Base-by-base conservation (phyloP, 2,888 invertebrate genomes). In the Pheosia gnoma region DNA sequence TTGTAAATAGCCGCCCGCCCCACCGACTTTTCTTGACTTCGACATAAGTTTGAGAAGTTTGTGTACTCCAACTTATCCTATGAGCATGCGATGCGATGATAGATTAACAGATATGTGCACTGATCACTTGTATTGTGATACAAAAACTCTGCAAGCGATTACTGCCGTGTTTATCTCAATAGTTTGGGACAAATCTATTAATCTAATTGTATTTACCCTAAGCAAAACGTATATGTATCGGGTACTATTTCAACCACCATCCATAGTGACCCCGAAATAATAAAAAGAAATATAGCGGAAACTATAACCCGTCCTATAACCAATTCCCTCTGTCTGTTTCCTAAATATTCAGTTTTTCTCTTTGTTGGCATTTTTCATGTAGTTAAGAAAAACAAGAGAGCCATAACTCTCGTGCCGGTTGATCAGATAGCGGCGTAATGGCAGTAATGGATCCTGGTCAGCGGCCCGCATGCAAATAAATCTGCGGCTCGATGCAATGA, bases 381-480 rank as follows among this genome's bases (percentile, higher is more conserved):
- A 88, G 87, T 89, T 89, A 88, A 89, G 89, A 87, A 93, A 91
- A 92, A 91, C 91, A 91, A 92, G 87, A 86, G 87, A 83, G 84
- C 89, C 82, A 93, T 93, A 92, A 93, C 89, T 93, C 93, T 93
- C 82, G 84, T 87, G 84, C 87, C 89, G 93, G 88, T 88, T 90
- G 89, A 93, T 93, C 93, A 90, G 93, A 93, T 93, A 93, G 81
- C 82, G 76, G 75, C 83, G 87, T 93, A 93, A 93, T 92, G 93
- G 93, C 89, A 87, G 88, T 93, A 93, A 93, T 93, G 91, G 90
- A 91, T 93, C 93, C 93, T 93, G 93, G 92, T 91, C 93, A 93
- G 92, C 92, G 90, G 93, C 93, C 94, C 93, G 93, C 94, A 94
- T 93, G 94, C 94, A 93, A 94, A 94, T 94, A 94, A 94, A 94